Conservation (phyloP, 2,113 vertebrate species). For the Strix aluco region DNA sequence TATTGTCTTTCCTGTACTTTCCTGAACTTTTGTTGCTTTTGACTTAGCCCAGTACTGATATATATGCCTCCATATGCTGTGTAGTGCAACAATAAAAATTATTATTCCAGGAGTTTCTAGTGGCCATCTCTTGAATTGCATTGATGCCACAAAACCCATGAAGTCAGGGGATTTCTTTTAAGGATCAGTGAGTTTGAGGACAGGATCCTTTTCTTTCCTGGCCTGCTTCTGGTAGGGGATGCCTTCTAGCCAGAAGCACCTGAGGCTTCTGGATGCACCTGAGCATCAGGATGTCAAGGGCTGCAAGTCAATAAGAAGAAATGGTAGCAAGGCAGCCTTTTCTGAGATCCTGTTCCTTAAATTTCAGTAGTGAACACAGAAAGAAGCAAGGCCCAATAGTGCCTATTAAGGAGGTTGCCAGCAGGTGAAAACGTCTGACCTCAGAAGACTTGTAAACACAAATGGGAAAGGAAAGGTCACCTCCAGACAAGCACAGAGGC, state of each 20-base stretch:
- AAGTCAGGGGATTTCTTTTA: neutral
- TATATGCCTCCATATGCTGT: rapidly evolving
- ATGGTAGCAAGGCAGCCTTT: neutral
- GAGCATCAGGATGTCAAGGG: neutral
- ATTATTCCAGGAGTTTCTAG: neutral
- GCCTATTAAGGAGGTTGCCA: neutral
- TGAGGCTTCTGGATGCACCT: too few relatives aligned
- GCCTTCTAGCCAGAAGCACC: neutral
- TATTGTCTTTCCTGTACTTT: neutral
- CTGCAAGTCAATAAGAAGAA: neutral
- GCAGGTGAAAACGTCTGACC: neutral
- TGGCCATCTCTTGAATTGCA: neutral
- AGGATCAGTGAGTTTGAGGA: neutral
- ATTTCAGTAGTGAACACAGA: neutral
- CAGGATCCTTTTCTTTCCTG: neutral
- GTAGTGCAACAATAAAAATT: neutral
- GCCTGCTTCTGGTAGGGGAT: neutral
- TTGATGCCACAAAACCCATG: neutral
- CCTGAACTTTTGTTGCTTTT: neutral
- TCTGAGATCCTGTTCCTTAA: neutral
- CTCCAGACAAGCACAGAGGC: constrained; percentile 3
- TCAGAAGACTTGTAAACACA: neutral
- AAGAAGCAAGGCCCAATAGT: neutral
- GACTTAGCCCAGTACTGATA: neutral
- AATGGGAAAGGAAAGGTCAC: neutral